phyloP scores from a whole-genome alignment of 2,797 vertebrate species.

The Taenioides sp. region DNA sequence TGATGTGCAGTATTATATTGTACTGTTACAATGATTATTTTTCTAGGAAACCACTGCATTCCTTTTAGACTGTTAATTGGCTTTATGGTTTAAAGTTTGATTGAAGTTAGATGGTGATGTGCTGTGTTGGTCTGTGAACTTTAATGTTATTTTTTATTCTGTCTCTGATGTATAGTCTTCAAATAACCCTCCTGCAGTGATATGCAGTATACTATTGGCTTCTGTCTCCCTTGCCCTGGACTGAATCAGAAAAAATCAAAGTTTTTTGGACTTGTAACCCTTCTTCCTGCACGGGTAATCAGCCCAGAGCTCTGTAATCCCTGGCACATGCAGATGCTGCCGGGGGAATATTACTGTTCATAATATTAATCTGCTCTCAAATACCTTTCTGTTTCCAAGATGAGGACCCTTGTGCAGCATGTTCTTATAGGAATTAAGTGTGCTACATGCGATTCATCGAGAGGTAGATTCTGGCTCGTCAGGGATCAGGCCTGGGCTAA shows the following conservation, averaged over 20 bases:
- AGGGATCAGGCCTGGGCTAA: conserved; percentile 78
- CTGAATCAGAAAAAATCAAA: conserved; percentile 67
- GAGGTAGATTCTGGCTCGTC: conserved; percentile 80
- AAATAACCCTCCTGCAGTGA: neutral
- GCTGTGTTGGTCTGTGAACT: neutral
- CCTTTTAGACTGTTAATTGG: conserved; percentile 53
- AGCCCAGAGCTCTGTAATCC: conserved; percentile 89
- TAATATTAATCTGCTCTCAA: conserved; percentile 88
- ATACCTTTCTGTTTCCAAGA: conserved; percentile 82
- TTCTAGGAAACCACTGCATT: conserved; percentile 69
- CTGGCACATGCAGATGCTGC: conserved; percentile 83
- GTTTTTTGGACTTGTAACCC: conserved; percentile 79
- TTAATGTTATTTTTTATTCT: neutral
- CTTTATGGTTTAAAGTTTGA: neutral
- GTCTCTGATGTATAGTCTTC: neutral
- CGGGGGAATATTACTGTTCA: conserved; percentile 89
- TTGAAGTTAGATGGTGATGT: conserved; percentile 8
- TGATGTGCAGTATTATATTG: no score
- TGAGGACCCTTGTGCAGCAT: conserved; percentile 73
- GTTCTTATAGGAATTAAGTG: conserved; percentile 83
- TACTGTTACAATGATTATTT: conserved; percentile 74
- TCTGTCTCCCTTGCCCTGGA: conserved; percentile 59
- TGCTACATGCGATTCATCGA: conserved; percentile 84
- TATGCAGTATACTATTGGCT: conserved; percentile 1
- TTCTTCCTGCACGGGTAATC: conserved; percentile 85